These are phyloP conservation scores for Chauna torquata DNA, from an alignment of 2,113 vertebrate species.

Conservation along the genomic window DNA sequence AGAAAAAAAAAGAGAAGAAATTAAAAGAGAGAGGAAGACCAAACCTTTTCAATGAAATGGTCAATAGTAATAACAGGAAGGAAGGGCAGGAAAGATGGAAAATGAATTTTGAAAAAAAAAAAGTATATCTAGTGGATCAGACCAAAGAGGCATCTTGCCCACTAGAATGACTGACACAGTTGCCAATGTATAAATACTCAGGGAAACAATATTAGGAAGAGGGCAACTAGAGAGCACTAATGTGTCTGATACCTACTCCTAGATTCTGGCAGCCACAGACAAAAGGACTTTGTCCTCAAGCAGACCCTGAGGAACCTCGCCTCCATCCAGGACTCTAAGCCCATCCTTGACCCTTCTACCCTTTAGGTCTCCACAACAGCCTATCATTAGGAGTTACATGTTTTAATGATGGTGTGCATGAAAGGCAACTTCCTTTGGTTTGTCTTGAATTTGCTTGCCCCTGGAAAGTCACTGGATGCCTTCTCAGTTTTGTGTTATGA, in stretches of 20 bases:
- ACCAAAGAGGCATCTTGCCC: not conserved
- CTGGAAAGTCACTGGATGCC: not conserved
- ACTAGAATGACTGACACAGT: not conserved
- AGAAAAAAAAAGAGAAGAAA: no score
- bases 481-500: constrained; percentile 2
- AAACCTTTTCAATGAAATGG: not conserved
- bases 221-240: not conserved
- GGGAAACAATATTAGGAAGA: not conserved
- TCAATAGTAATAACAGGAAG: not conserved
- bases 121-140: not conserved
- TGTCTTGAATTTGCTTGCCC: not conserved
- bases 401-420: not conserved
- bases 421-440: not conserved
- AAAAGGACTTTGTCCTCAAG: not conserved
- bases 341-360: not conserved
- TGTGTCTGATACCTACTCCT: not conserved
- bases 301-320: not conserved
- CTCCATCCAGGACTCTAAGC: not conserved
- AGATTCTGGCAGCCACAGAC: not conserved
- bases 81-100: not conserved
- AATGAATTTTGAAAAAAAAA: not conserved
- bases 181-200: not conserved
- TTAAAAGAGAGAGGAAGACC: not conserved
- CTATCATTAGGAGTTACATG: not conserved
- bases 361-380: not conserved